Evolutionary conservation across 1,140 invertebrate genomes (phyloP), one percentile per base, ranked within the genome.

Genomic region (Zaprionus taronus): DNA sequence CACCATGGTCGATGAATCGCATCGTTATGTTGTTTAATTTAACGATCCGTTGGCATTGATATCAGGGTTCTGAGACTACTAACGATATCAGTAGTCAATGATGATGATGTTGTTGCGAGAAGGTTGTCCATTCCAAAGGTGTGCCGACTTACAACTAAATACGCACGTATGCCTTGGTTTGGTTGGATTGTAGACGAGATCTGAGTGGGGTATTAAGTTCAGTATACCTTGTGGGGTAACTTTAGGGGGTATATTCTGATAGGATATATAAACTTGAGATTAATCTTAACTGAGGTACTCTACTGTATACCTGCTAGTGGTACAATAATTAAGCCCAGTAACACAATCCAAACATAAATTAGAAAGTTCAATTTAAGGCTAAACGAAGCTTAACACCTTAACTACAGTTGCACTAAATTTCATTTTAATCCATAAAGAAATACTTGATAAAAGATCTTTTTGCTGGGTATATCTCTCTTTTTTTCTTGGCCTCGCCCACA

Each of bases 21-120:
- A 26, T 56, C 24, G 57, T 28, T 58, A n/a, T 53, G 41, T 7
- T 47, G 22, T 34, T 20, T 55, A 22, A 31, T 53, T 51, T 70
- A 63, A 75, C 70, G 24, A 75, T 64, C 26, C 24, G 26, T 24
- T 72, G 73, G 69, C 73, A 65, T 64, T 77, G 69, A 60, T 26
- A 63, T 17, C 72, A 47, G 41, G 28, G 51, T 71, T 75, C 67
- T 75, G 60, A 71, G 60, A 53, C 72, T 71, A 64, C 72, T 75
- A 58, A 64, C 24, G 65, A 74, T 68, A 74, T 69, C 57, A 26
- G 36, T 24, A 56, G 28, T 70, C 47, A 51, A 51, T 60, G 70
- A 75, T 75, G 67, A 75, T 75, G 15, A 70, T 44, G 41, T n/a
- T 44, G n/a, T n/a, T 44, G 41, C 22, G 61, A 75, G 72, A 63